A percentile compares a stretch with the other conserved stretches of the same genome.
Evolutionary conservation across 2,797 vertebrate species (phyloP).

Genomic region (Eurystomus glaucurus): DNA sequence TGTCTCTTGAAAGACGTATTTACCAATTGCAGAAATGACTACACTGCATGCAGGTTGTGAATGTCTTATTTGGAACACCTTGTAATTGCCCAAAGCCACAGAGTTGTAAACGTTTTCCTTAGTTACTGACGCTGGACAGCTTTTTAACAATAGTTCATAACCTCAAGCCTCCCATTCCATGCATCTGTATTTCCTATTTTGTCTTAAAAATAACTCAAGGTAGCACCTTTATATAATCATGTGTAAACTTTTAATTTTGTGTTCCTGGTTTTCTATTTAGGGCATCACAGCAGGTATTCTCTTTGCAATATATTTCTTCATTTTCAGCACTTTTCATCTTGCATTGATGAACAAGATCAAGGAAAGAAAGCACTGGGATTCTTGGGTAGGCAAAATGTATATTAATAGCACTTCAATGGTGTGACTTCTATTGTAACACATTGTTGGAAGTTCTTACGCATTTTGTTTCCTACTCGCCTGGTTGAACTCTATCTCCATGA

Average conservation of each 20-base stretch:
- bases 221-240: neutral
- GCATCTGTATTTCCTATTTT: neutral
- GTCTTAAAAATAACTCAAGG: neutral
- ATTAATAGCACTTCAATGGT: neutral
- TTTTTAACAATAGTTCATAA: neutral
- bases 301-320: neutral
- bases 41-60: neutral
- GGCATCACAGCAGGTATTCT: neutral
- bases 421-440: neutral
- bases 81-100: neutral
- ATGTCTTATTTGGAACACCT: neutral
- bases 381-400: neutral
- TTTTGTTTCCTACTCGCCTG: neutral
- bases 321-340: slow-evolving; percentile 16
- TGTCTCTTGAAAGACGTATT: neutral
- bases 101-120: neutral
- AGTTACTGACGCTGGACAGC: neutral
- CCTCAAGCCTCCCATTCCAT: neutral
- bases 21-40: neutral
- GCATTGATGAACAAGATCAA: neutral
- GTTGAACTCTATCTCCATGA: neutral
- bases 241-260: neutral
- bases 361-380: neutral
- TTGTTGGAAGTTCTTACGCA: neutral
- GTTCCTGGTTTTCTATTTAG: slow-evolving; percentile 6